A percentile compares a stretch with the other conserved stretches of the same genome.
These are phyloP conservation scores for Drosophila quadrilineata DNA, from an alignment of 1,140 invertebrate species.

Conservation along the genomic window DNA sequence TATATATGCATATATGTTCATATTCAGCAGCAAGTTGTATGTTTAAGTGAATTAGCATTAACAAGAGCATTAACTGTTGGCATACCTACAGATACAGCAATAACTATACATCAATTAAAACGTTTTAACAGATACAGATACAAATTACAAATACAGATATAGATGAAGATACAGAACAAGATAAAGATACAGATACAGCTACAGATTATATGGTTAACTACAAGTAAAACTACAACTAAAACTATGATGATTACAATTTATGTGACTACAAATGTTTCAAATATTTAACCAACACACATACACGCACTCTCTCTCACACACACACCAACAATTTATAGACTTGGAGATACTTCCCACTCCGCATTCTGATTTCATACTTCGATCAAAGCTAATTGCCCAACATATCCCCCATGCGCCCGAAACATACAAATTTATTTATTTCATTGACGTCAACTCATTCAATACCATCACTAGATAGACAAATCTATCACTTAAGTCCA, in stretches of 20 bases:
- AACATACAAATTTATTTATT: constrained; percentile 76
- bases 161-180: background rate
- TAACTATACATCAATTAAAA: constrained; percentile 46
- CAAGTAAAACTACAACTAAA: constrained; percentile 31
- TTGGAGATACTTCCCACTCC: constrained; percentile 18
- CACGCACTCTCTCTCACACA: too few relatives aligned
- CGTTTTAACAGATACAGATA: constrained; percentile 14
- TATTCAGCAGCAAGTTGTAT: constrained; percentile 44
- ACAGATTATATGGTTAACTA: constrained; percentile 48
- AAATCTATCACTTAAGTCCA: background rate
- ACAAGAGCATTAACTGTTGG: constrained; percentile 14
- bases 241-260: constrained; percentile 8
- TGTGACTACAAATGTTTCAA: constrained; percentile 34
- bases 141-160: too few relatives aligned
- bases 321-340: constrained; percentile 14
- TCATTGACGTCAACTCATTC: constrained; percentile 70
- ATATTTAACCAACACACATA: constrained; percentile 46
- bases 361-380: constrained; percentile 14
- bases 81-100: constrained; percentile 21
- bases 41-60: constrained; percentile 62
- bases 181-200: constrained; percentile 7
- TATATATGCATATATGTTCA: too few relatives aligned
- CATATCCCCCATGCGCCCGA: constrained; percentile 75
- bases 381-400: constrained; percentile 37
- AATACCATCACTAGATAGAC: too few relatives aligned